phyloP scores from a whole-genome alignment of 2,888 invertebrate species.

The Drosophila paramelanica region DNA sequence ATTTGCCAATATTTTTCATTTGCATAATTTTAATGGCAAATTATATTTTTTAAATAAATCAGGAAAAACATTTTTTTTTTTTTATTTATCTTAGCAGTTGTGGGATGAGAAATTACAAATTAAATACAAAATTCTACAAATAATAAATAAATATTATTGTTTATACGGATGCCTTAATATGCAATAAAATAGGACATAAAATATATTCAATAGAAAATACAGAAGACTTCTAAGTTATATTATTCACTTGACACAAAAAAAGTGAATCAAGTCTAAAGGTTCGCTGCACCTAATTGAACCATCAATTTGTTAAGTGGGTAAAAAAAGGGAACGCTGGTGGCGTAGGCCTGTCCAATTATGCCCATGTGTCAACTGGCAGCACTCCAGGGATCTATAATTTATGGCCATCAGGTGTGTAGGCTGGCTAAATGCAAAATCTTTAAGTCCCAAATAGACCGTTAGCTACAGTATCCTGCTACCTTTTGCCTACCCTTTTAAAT shows the following conservation, averaged over 20 bases:
- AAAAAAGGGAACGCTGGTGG: slow-evolving; percentile 19
- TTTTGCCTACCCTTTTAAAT: slow-evolving; percentile 38
- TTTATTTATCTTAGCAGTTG: too few species aligned
- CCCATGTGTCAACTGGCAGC: slow-evolving; percentile 58
- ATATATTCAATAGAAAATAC: too few species aligned
- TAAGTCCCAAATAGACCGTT: slow-evolving; percentile 24
- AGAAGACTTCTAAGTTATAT: background rate
- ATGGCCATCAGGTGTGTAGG: slow-evolving; percentile 62
- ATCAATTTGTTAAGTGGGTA: slow-evolving; percentile 61
- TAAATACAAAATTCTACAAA: too few species aligned
- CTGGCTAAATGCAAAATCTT: slow-evolving; percentile 41
- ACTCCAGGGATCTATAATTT: slow-evolving; percentile 48
- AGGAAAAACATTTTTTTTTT: too few species aligned
- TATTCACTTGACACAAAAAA: background rate
- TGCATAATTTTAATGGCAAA: too few species aligned
- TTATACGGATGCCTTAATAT: too few species aligned
- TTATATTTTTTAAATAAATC: too few species aligned
- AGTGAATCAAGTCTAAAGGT: background rate
- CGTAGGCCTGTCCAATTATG: slow-evolving; percentile 23
- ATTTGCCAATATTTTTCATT: too few species aligned
- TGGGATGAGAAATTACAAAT: too few species aligned
- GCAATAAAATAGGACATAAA: too few species aligned
- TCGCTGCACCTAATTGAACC: slow-evolving; percentile 21
- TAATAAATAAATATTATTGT: too few species aligned
- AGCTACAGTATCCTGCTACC: background rate